These are phyloP conservation scores for Nansenia antarctica DNA, from an alignment of 2,113 vertebrate species.

Conservation along the genomic window DNA sequence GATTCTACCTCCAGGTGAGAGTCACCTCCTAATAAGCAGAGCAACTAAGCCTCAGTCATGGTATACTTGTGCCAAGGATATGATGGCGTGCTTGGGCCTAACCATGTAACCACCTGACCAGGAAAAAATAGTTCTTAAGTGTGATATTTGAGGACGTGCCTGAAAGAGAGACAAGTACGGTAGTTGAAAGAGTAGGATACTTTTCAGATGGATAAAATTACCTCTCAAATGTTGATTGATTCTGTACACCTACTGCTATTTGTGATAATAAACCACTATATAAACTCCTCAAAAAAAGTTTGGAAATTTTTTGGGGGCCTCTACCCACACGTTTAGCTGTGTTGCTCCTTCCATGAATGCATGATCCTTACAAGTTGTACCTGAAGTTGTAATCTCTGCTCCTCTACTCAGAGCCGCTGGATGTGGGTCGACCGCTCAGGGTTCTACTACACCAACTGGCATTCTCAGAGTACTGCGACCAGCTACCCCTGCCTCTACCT, in stretches of 20 bases:
- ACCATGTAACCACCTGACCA: background rate
- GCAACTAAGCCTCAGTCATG: background rate
- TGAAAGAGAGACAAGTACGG: too few species aligned
- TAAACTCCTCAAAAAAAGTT: too few species aligned
- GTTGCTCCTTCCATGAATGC: too few species aligned
- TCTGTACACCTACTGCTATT: too few species aligned
- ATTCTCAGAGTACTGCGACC: background rate
- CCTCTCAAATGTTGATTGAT: too few species aligned
- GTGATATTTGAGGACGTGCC: too few species aligned
- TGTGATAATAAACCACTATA: too few species aligned
- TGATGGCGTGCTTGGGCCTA: background rate
- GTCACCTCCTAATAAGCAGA: background rate
- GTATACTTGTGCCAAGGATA: background rate
- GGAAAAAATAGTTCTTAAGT: background rate
- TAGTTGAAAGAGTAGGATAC: too few species aligned
- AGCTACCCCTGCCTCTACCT: background rate
- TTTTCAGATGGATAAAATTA: too few species aligned
- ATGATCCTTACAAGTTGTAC: background rate
- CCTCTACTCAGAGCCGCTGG: background rate
- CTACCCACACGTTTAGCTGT: too few species aligned
- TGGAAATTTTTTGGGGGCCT: too few species aligned
- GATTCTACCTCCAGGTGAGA: conserved; percentile 2
- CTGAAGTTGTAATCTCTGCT: background rate
- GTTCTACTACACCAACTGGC: background rate
- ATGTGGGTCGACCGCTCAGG: background rate